Conservation (phyloP, 2,888 invertebrate genomes). For the Microdon myrmicae region DNA sequence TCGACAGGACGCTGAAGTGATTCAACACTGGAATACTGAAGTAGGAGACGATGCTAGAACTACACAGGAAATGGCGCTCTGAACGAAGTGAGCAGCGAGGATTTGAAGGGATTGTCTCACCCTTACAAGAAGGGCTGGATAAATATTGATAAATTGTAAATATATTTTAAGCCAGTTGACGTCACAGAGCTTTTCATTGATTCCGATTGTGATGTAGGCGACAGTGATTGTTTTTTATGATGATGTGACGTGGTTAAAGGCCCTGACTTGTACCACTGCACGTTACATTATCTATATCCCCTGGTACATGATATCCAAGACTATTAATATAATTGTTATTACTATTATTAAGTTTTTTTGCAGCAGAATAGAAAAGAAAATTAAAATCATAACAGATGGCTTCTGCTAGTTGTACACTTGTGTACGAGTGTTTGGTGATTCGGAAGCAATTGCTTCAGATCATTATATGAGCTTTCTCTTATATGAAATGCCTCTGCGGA, state of each 20-base stretch:
- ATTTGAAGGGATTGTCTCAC: too few relatives aligned
- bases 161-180: conserved; percentile 38
- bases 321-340: too few relatives aligned
- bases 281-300: too few relatives aligned
- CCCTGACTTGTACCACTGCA: conserved; percentile 2
- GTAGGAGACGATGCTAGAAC: too few relatives aligned
- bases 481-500: conserved; percentile 16
- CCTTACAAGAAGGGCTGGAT: neutral
- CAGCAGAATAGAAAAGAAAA: too few relatives aligned
- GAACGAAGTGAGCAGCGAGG: too few relatives aligned
- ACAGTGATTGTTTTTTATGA: conserved; percentile 30
- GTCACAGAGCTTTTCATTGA: conserved; percentile 48
- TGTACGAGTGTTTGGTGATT: conserved; percentile 13
- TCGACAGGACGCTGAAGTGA: too few relatives aligned
- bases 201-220: conserved; percentile 36
- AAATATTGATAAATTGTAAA: conserved; percentile 38
- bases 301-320: too few relatives aligned
- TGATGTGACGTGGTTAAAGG: conserved; percentile 36
- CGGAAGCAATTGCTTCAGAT: conserved; percentile 4
- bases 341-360: too few relatives aligned
- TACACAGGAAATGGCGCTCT: too few relatives aligned
- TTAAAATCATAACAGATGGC: too few relatives aligned
- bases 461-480: conserved; percentile 4
- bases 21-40: too few relatives aligned
- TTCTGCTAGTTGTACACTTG: conserved; percentile 1